Evolutionary conservation across 2,797 vertebrate species (phyloP).

Genomic region (Acanthopagrus latus): DNA sequence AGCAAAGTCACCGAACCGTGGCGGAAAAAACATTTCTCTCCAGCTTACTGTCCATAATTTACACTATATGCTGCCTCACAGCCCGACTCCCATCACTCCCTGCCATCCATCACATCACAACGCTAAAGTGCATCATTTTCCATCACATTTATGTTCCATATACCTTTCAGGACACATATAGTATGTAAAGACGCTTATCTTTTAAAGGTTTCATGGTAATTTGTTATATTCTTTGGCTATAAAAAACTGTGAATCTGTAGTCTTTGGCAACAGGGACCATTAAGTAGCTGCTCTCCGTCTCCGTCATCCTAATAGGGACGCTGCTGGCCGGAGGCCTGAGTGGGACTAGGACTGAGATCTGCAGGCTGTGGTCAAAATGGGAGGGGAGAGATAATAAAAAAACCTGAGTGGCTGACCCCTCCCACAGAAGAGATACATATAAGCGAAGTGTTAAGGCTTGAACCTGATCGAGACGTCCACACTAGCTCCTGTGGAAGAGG

Average conservation of each 20-base stretch:
- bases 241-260: conserved; percentile 25
- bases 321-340: conserved; percentile 58
- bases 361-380: conserved; percentile 75
- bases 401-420: conserved; percentile 75
- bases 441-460: conserved; percentile 79
- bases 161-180: background rate
- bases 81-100: background rate
- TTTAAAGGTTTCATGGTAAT: conserved; percentile 24
- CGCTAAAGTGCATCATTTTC: background rate
- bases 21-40: conserved; percentile 25
- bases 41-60: conserved; percentile 25
- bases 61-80: background rate
- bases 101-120: background rate
- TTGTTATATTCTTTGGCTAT: conserved; percentile 11
- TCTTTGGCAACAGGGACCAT: conserved; percentile 42
- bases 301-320: conserved; percentile 47
- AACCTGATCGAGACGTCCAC: conserved; percentile 47
- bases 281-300: conserved; percentile 51
- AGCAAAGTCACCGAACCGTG: conserved; percentile 20
- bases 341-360: conserved; percentile 69
- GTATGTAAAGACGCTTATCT: conserved; percentile 17
- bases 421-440: conserved; percentile 81
- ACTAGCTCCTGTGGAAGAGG: conserved; percentile 32
- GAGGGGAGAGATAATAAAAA: conserved; percentile 80
- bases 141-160: background rate